Base-by-base conservation (phyloP, 2,113 vertebrate genomes). In the Delphinapterus leucas region DNA sequence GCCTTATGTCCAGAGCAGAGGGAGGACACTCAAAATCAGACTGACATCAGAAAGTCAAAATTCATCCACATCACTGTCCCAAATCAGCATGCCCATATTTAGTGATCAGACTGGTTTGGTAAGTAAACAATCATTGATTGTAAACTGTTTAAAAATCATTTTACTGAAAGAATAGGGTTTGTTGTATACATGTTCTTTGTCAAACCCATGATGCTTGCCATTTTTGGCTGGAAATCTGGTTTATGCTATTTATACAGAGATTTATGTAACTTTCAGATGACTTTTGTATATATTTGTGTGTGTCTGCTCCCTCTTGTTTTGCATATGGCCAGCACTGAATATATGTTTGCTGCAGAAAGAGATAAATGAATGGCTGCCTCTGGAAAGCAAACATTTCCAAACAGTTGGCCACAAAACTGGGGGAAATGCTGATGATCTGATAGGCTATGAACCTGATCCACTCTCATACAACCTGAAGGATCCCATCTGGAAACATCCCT, bases 361-460 rank as follows among this genome's bases (percentile, higher is more conserved):
- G 96, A 97, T 41, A 97, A 97, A 97, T 91, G 96, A 70, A 71
- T 15, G 10, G 61, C 60, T 79, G 93, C 86, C 95, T 89, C 60
- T 31, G 11, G 81, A 91, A 95, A 88, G 95, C 97, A 97, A 98
- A 97, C 93, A 95, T 95, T 76, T 44, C 94, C 88, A 97, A 92
- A 94, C 88, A 93, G 68, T 81, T 94, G 95, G 95, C 96, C 95
- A 85, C 82, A 25, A 67, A 95, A 67, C 60, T 25, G 21, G 67
- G 61, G 71, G 3, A 67, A 81, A 31, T 36, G 49, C 18, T 55
- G 41, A 63, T 20, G 81, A 93, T 18, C 61, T 68, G 53, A 74
- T 36, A 92, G 53, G 63, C 63, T 77, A 5, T 15, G 71, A 86
- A 63, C 49, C 67, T 79, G 53, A 91, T n/a, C 67, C 61, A 55